These are phyloP conservation scores for Diceros bicornis DNA, from an alignment of 2,797 vertebrate species.

Conservation along the genomic window DNA sequence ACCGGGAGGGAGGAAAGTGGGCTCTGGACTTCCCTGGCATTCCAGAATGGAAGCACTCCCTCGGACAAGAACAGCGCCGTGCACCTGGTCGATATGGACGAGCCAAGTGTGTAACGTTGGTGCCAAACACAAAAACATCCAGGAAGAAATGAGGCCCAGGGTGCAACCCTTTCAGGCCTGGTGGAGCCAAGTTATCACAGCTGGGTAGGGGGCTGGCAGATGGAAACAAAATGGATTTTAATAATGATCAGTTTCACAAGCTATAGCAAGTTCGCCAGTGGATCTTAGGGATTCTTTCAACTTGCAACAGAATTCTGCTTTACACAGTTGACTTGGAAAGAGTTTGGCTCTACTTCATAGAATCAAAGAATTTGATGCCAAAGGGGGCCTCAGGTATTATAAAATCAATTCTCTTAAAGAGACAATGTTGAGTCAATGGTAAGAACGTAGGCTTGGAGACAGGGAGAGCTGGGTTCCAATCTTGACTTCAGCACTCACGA, in stretches of 20 bases:
- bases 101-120: not conserved
- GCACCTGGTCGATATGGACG: not conserved
- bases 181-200: not conserved
- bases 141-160: not conserved
- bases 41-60: not conserved
- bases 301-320: not conserved
- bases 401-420: not conserved
- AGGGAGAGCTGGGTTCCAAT: not conserved
- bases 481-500: not conserved
- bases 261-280: not conserved
- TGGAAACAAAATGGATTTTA: not conserved
- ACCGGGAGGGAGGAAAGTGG: not conserved
- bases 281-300: not conserved
- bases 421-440: not conserved
- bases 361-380: not conserved
- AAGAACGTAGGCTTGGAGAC: not conserved
- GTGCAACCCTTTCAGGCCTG: not conserved
- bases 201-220: not conserved
- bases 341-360: not conserved
- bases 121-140: not conserved
- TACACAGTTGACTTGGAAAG: not conserved
- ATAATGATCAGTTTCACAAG: not conserved
- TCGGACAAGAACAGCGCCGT: not conserved
- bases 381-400: not conserved
- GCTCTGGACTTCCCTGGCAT: not conserved